phyloP scores from a whole-genome alignment of 2,113 vertebrate genomes.

The Prionailurus bengalensis region DNA sequence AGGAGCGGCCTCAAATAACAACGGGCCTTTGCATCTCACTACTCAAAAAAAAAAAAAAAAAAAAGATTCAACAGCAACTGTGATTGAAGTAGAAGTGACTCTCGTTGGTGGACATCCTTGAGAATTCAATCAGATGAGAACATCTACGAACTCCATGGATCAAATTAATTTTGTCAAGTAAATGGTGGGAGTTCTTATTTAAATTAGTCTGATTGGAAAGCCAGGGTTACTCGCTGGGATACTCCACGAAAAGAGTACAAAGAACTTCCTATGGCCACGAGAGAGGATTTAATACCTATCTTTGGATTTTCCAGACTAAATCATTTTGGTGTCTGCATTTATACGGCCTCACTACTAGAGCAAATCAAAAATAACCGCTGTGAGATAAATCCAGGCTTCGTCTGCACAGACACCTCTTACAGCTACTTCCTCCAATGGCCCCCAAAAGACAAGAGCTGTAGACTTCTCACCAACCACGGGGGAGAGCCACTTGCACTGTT shows the following conservation, averaged over 20 bases:
- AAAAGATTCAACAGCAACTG: neutral
- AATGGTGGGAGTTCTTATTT: neutral
- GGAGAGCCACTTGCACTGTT: neutral
- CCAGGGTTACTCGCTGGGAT: neutral
- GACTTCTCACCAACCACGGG: neutral
- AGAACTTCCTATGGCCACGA: neutral
- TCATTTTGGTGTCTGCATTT: neutral
- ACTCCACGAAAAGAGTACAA: neutral
- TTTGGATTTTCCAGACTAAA: conserved; percentile 26
- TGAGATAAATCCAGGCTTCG: conserved; percentile 46
- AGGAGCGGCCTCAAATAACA: neutral
- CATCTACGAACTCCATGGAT: neutral
- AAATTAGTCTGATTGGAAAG: neutral
- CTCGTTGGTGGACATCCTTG: neutral
- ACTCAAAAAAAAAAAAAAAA: conserved; percentile 14
- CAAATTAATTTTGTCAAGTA: conserved; percentile 1
- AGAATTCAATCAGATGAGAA: neutral
- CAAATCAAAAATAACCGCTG: conserved; percentile 6
- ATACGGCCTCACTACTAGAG: neutral
- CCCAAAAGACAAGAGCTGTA: neutral
- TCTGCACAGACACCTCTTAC: neutral
- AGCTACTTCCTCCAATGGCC: neutral
- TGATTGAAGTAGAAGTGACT: neutral
- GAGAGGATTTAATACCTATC: neutral
- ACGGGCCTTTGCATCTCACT: neutral